Conservation (phyloP, 2,888 invertebrate species). For the Hirtodrosophila confusa region DNA sequence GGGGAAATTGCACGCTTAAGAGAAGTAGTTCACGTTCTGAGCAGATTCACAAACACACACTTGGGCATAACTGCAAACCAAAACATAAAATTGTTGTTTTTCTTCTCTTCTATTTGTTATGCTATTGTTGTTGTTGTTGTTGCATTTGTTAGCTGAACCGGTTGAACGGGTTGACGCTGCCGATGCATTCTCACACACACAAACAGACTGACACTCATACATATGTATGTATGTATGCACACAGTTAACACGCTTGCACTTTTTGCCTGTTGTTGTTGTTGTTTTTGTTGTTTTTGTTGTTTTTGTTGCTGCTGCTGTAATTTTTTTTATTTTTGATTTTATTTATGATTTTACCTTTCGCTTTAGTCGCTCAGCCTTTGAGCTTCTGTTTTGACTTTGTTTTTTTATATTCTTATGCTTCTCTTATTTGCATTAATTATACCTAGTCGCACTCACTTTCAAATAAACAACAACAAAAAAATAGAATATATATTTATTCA, state of each 20-base stretch:
- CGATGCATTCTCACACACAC: constrained; percentile 15
- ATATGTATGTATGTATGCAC: too few species aligned
- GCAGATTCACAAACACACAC: background rate
- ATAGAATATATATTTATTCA: constrained; percentile 7
- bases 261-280: constrained; percentile 27
- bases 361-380: constrained; percentile 29
- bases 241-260: constrained; percentile 31
- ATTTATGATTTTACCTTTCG: constrained; percentile 49
- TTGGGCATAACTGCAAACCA: constrained; percentile 26
- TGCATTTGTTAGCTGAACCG: constrained; percentile 53
- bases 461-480: constrained; percentile 50
- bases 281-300: constrained; percentile 5
- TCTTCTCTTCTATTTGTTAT: constrained; percentile 28
- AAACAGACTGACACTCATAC: background rate
- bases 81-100: constrained; percentile 32
- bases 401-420: constrained; percentile 4
- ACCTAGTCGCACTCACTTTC: constrained; percentile 47
- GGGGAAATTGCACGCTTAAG: constrained; percentile 8
- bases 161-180: constrained; percentile 63
- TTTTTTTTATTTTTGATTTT: constrained; percentile 21
- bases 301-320: too few species aligned
- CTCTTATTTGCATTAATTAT: constrained; percentile 17
- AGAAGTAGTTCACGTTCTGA: constrained; percentile 24
- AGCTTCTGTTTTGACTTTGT: constrained; percentile 50
- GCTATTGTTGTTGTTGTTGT: constrained; percentile 29